Evolutionary conservation across 2,888 invertebrate genomes (phyloP).

Genomic region (Nebria brevicollis): DNA sequence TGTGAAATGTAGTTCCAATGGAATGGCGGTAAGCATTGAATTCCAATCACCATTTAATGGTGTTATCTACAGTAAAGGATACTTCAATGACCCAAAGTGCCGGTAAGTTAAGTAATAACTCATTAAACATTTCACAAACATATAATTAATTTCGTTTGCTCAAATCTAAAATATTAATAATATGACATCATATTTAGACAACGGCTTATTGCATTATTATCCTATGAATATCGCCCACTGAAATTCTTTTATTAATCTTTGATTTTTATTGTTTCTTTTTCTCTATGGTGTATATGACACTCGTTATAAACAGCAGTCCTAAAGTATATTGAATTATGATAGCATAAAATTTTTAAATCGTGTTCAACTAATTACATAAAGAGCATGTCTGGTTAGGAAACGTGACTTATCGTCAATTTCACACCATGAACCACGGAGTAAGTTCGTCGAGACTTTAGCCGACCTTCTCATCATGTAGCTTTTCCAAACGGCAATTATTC

Average conservation of each 20-base stretch:
- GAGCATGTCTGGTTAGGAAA: slow-evolving; percentile 17
- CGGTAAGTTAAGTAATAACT: slow-evolving; percentile 61
- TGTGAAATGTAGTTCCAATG: slow-evolving; percentile 70
- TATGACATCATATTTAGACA: too few relatives aligned
- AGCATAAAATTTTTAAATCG: background rate
- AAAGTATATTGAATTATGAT: background rate
- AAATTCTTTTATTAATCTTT: too few relatives aligned
- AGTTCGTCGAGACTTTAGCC: background rate
- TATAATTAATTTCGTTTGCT: background rate
- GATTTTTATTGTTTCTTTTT: too few relatives aligned
- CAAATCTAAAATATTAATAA: too few relatives aligned
- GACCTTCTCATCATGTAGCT: slow-evolving; percentile 35
- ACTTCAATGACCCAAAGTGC: slow-evolving; percentile 73
- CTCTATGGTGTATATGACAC: too few relatives aligned
- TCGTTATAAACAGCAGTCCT: background rate
- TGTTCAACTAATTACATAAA: slow-evolving; percentile 18
- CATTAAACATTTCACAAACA: background rate
- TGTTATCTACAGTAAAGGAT: slow-evolving; percentile 77
- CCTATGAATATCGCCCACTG: too few relatives aligned
- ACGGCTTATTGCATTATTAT: too few relatives aligned
- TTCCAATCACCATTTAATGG: slow-evolving; percentile 74
- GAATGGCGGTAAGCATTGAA: slow-evolving; percentile 71
- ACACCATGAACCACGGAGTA: slow-evolving; percentile 16
- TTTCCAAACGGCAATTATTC: slow-evolving; percentile 7
- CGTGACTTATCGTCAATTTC: slow-evolving; percentile 23